Percentiles rank a stretch among this genome's conserved stretches.
Conservation (phyloP, 2,888 invertebrate genomes). For the Poecilus cupreus region DNA sequence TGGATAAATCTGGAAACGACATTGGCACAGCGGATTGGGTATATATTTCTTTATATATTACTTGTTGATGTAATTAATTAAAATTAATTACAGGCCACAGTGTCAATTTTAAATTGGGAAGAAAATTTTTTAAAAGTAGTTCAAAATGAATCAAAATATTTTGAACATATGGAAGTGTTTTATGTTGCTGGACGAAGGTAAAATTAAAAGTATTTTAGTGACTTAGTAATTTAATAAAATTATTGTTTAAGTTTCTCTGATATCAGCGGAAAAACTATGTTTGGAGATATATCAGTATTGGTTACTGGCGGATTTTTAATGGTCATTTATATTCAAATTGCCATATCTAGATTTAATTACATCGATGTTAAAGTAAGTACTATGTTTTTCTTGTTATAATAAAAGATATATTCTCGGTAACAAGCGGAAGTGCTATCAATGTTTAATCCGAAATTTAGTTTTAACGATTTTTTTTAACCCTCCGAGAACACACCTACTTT, state of each 20-base stretch:
- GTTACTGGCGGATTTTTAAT: constrained; percentile 81
- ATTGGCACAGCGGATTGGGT: constrained; percentile 87
- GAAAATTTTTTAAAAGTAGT: constrained; percentile 74
- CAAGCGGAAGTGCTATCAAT: no score
- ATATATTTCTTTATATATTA: constrained; percentile 63
- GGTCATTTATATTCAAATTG: constrained; percentile 83
- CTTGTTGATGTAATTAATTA: neutral
- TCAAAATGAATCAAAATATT: constrained; percentile 69
- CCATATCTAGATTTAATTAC: constrained; percentile 84
- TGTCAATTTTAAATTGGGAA: constrained; percentile 79
- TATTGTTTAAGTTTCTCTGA: constrained; percentile 80
- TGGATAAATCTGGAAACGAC: constrained; percentile 80
- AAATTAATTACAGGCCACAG: constrained; percentile 71
- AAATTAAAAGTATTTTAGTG: constrained; percentile 9
- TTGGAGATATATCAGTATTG: constrained; percentile 83
- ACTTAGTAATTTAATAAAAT: neutral
- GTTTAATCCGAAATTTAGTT: no score
- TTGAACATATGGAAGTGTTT: constrained; percentile 72
- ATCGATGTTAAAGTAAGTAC: constrained; percentile 80
- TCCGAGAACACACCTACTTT: no score
- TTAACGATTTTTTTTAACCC: no score
- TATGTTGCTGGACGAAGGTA: constrained; percentile 79
- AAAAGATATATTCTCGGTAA: no score
- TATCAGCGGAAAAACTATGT: constrained; percentile 81
- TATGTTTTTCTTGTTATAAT: no score